Evolutionary conservation across 2,113 vertebrate species (phyloP), one percentile per base, ranked within the genome.

Genomic region (Elachura formosa): DNA sequence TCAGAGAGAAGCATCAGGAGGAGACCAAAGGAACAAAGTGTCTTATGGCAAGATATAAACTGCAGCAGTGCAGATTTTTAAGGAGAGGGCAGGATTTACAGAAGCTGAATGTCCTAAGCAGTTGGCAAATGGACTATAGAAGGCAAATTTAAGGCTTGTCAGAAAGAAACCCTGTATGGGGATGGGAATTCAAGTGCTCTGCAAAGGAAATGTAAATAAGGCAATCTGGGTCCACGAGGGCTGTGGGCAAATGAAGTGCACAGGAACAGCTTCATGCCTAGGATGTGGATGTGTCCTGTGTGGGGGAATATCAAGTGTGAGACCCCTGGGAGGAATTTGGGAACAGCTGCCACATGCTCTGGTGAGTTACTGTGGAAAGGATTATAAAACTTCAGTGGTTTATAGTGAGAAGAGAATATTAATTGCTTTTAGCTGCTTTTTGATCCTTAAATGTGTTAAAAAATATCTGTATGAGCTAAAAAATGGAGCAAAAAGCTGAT

Each of bases 131-230:
- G 36, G 77, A 80, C 75, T 76, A 10, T 76, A 90, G 90, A 52
- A 29, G 77, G 80, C 69, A 85, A 94, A 96, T 96, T 76, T 85
- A 87, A 91, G 89, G 34, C 62, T 97, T 87, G 36, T 72, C 92
- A 96, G 87, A 85, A 96, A 82, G 91, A 96, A 96, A 79, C 63
- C 29, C 56, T 94, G 2, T 61, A 91, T 67, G n/a, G 75, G 73
- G 74, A 28, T 26, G 73, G 93, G 87, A 83, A 82, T 74, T 79
- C 49, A 33, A 95, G 87, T 58, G 69, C 74, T 88, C 85, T 87
- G 91, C 58, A 68, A 48, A 77, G 91, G 43, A 90, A 40, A 81
- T 61, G 89, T 80, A 74, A 97, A 89, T 79, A 55, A 89, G 83
- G 69, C 81, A 77, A 3, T 11, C 48, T 73, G 82, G 7, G 12